These are phyloP conservation scores for Ephialtes manifestator DNA, from an alignment of 2,888 invertebrate species.

Conservation along the genomic window DNA sequence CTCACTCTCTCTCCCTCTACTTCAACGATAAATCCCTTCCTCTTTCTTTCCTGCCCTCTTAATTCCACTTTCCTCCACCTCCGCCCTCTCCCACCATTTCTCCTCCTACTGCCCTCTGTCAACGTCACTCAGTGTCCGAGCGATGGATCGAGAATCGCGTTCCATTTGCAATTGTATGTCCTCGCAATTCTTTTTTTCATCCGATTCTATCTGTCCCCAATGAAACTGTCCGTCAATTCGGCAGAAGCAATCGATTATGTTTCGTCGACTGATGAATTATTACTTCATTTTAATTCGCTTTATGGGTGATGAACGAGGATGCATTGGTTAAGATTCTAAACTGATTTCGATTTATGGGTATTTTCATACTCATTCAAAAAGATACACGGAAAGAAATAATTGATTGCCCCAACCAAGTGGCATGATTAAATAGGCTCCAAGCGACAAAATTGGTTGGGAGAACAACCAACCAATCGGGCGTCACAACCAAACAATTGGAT, in stretches of 20 bases:
- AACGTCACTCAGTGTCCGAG: conserved; percentile 64
- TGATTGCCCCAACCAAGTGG: too few relatives aligned
- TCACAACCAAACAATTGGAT: too few relatives aligned
- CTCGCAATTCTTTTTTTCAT: conserved; percentile 12
- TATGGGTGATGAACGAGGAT: background rate
- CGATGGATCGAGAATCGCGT: conserved; percentile 59
- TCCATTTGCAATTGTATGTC: conserved; percentile 60
- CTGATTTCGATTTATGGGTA: conserved; percentile 1
- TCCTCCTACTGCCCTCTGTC: conserved; percentile 57
- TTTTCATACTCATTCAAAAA: background rate
- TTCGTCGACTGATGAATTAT: conserved; percentile 49
- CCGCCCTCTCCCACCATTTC: conserved; percentile 56
- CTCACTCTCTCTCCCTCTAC: conserved; percentile 47
- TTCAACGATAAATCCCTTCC: conserved; percentile 59
- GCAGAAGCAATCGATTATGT: conserved; percentile 49
- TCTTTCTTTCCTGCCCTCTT: conserved; percentile 40
- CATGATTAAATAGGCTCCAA: too few relatives aligned
- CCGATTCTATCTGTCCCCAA: conserved; percentile 7
- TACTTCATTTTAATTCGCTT: background rate
- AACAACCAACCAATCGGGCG: too few relatives aligned
- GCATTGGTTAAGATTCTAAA: background rate
- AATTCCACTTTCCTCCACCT: conserved; percentile 64
- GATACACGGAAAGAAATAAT: too few relatives aligned
- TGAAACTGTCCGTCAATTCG: conserved; percentile 40
- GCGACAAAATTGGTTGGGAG: too few relatives aligned